phyloP scores from a whole-genome alignment of 2,113 vertebrate species.

The Sapajus apella region DNA sequence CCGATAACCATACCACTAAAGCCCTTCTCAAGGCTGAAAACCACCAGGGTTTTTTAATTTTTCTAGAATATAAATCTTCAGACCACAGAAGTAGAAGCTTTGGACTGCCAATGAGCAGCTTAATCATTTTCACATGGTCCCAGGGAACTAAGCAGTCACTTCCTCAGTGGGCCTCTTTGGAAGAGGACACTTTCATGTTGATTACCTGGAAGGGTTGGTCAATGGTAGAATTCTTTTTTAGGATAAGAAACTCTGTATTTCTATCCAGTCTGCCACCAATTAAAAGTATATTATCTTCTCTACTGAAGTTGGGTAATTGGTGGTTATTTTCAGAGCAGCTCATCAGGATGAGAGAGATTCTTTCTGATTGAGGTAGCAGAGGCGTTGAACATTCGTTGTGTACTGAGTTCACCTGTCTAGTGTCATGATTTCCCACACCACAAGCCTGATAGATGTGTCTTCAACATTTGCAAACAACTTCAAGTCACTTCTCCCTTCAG shows the following conservation, averaged over 20 bases:
- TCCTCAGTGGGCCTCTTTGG: neutral
- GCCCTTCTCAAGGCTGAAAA: neutral
- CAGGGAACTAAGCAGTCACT: neutral
- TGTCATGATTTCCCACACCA: neutral
- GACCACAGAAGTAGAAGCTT: neutral
- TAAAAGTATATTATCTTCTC: constrained; percentile 44
- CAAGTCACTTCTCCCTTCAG: neutral
- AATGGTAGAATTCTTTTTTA: neutral
- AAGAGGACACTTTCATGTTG: neutral
- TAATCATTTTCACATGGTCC: neutral
- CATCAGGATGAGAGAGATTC: constrained; percentile 45
- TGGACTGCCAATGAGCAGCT: neutral
- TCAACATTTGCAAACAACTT: neutral
- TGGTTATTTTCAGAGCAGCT: constrained; percentile 57
- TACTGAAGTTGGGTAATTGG: constrained; percentile 46
- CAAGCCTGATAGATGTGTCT: neutral
- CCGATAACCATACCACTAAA: neutral
- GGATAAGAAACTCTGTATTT: neutral
- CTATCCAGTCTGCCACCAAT: neutral
- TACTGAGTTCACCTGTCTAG: neutral
- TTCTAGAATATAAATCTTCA: neutral
- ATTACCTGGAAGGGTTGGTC: neutral
- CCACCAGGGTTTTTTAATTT: neutral
- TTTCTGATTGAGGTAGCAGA: constrained; percentile 10
- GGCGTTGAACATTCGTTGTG: neutral